Evolutionary conservation across 2,113 vertebrate genomes (phyloP), one percentile per base, ranked within the genome.

Genomic region (Nibea coibor): DNA sequence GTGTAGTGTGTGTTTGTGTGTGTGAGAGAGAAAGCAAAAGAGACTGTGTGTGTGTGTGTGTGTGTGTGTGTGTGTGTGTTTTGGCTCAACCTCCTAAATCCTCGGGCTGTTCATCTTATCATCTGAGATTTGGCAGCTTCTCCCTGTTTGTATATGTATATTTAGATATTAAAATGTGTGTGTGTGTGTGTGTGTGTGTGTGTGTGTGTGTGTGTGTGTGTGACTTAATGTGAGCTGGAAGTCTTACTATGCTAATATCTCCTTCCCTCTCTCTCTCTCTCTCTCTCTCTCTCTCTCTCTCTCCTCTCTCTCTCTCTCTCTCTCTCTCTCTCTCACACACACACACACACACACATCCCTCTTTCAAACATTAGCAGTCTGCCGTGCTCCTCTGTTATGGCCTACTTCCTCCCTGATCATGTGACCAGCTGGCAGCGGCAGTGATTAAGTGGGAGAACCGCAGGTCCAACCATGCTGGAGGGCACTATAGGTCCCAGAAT

Each of bases 391-490:
- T 86, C 78, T 57, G 57, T 74, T 82, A 45, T 93, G 91, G 63
- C 92, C 92, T 93, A 93, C 90, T 91, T 94, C 87, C 80, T 87
- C 48, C 43, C 56, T 61, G 75, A 57, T 88, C 92, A 93, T 62
- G 88, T 93, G 92, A 88, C 80, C 81, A 83, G 57, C 66, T 81
- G 73, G 79, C 72, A 89, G 78, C 56, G 24, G 10, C 6, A 56
- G 70, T 93, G 91, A 93, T 89, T 87, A 87, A 91, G 80, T 85
- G 73, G 84, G 75, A 91, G 84, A 85, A 78, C 82, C 70, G 54
- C 84, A 86, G 82, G 85, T 89, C 84, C 84, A 83, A 67, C 62
- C 1, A 78, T 56, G 88, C 89, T 53, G 28, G 35, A 73, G 85
- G 89, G 72, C 66, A 79, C 70, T 76, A 70, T 80, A 87, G 83